Percentiles rank a stretch among this genome's conserved stretches.
Conservation (phyloP, 1,140 invertebrate species). For the Tetranychus cinnabarinus region DNA sequence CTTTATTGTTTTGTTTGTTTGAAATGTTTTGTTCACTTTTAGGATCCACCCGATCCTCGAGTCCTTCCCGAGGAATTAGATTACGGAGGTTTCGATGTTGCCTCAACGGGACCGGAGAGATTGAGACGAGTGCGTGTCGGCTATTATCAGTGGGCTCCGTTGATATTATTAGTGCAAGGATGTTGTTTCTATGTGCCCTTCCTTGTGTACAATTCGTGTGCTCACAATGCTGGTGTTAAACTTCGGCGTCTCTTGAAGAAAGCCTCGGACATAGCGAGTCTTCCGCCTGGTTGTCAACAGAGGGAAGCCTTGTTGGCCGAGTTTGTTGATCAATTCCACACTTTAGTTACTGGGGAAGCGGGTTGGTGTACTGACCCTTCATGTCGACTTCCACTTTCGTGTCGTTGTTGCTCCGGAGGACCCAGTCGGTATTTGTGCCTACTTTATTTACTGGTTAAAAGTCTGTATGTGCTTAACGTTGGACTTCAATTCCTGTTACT, state of each 20-base stretch:
- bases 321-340: conserved; percentile 22
- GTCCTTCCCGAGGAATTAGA: conserved; percentile 16
- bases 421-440: conserved; percentile 23
- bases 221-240: conserved; percentile 21
- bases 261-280: conserved; percentile 18
- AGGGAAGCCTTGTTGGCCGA: conserved; percentile 20
- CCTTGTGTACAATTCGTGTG: conserved; percentile 27
- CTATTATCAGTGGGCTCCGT: conserved; percentile 33
- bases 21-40: not conserved
- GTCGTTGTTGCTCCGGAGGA: conserved; percentile 16
- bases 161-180: conserved; percentile 28
- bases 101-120: conserved; percentile 14
- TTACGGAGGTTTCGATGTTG: conserved; percentile 14
- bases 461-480: conserved; percentile 23
- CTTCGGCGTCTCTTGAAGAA: conserved; percentile 20
- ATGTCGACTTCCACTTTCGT: conserved; percentile 15
- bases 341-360: conserved; percentile 19
- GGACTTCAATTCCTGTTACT: conserved; percentile 24
- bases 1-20: not conserved
- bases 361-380: conserved; percentile 19
- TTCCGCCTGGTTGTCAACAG: conserved; percentile 21
- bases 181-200: conserved; percentile 30
- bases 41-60: conserved; percentile 14
- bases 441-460: conserved; percentile 23
- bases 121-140: conserved; percentile 19